Evolutionary conservation across 1,140 invertebrate genomes (phyloP), one percentile per base, ranked within the genome.

Genomic region (Neelides sp.): DNA sequence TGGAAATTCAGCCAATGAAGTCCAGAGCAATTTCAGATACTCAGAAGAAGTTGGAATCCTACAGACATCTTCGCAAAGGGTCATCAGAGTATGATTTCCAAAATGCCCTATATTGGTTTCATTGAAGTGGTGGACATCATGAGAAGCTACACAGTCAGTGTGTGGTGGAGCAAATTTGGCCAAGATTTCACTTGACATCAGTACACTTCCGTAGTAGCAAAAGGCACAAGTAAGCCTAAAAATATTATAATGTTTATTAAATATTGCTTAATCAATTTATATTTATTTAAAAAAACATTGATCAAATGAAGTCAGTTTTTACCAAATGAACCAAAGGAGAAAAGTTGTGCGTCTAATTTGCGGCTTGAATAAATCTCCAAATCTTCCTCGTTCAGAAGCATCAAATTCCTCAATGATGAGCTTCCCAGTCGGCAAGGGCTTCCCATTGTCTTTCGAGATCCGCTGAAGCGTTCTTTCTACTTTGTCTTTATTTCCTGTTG

Each of bases 151-250:
- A 39, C 10, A 35, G 30, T 23, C 17, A 8, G 10, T 32, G 24
- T 20, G n/a, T 23, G 22, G 20, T 23, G 26, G 1, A 35, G 24
- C 12, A 22, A 4, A 48, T 19, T 20, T 55, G 57, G 37, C 83
- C 69, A 96, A 87, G 24, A 96, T 70, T 68, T 95, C 91, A 1
- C 91, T 95, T 1, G 91, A 92, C 78, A 96, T 89, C 35, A 96
- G 69, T 4, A 97, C 90, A 28, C 95, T 74, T 1, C 92, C 92
- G 66, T 96, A 96, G 65, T 97, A 97, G 61, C 86, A 92, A 69
- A 96, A 95, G 1, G 91, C 88, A 69, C 88, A 91, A 0, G 84
- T 78, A 71, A 90, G 82, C 88, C 88, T 91, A 63, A 17, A 37
- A 40, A n/a, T 22, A 41, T 4, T 8, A n/a, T n/a, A n/a, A n/a